Evolutionary conservation across 2,113 vertebrate species (phyloP).

Genomic region (Triplophysa dalaica): DNA sequence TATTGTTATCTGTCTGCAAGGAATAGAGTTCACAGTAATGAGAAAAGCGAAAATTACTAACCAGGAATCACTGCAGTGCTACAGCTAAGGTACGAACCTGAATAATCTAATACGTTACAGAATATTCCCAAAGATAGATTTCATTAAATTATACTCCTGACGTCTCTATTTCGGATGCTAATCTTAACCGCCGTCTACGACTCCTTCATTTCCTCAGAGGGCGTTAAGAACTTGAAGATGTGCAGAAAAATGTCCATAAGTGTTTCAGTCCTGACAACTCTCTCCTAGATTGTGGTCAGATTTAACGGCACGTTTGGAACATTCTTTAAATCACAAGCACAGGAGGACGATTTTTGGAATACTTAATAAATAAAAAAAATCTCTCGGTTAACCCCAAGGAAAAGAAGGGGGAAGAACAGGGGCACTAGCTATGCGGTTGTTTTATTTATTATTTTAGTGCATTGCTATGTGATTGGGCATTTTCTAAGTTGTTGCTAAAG

Average conservation of each 20-base stretch:
- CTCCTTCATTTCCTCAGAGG: constrained; percentile 38
- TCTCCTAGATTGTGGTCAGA: constrained; percentile 9
- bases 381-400: not conserved
- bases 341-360: not conserved
- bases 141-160: constrained; percentile 36
- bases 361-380: not conserved
- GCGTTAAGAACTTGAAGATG: constrained; percentile 1
- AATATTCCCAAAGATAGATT: constrained; percentile 31
- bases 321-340: constrained; percentile 22
- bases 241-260: constrained; percentile 22
- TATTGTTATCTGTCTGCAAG: constrained; percentile 38
- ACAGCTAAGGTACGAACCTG: not conserved
- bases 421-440: too few relatives aligned
- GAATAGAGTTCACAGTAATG: constrained; percentile 22
- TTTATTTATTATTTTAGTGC: too few relatives aligned
- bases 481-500: too few relatives aligned
- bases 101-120: not conserved
- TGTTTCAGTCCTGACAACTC: constrained; percentile 15
- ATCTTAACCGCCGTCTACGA: constrained; percentile 25
- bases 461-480: too few relatives aligned
- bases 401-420: not conserved
- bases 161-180: constrained; percentile 41
- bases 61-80: constrained; percentile 5
- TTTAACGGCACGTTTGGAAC: not conserved
- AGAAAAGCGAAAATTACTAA: constrained; percentile 13